Base-by-base conservation (phyloP, 2,888 invertebrate genomes). In the Brachyptera putata region DNA sequence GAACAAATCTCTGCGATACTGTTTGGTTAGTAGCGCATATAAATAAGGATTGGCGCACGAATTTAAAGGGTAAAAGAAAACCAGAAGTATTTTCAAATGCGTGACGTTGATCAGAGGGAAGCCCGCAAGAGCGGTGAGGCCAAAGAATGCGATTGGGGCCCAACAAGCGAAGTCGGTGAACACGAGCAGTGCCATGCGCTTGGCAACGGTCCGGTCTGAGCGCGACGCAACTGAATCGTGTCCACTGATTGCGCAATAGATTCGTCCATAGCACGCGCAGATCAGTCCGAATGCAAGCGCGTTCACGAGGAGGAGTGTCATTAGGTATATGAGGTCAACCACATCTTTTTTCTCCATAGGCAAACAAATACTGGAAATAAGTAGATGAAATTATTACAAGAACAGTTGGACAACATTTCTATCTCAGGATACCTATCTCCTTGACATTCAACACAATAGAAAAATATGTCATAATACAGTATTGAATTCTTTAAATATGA, bases 61-160 rank as follows among this genome's bases (percentile, higher is more conserved):
- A 72, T 86, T 86, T 64, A 86, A 75, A 0, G 86, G 86, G 69
- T 85, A 83, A 72, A 86, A 84, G 69, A 85, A 84, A 9, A 86
- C 84, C 63, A 84, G 71, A 4, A 84, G 76, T 57, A 86, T 78
- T 68, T 78, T 78, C 3, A 77, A 75, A 65, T 77, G 75, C 2
- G 77, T 75, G 0, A 78, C 77, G n/a, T 73, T 80, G 56, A 86
- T 83, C 34, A 85, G 74, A 1, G 85, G 83, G 63, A 77, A 74
- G 13, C 84, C 84, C 41, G 82, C 75, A 1, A 85, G 78, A 3
- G 85, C 84, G 0, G 84, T 84, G 37, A 85, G 70, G 4, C 83
- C 83, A 68, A 84, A 83, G 71, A 86, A 84, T 9, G 84, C 80
- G 34, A 85, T 84, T 0, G 86, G 86, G 3, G 85, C 83, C 78